These are phyloP conservation scores for Cordylochernes scorpioides DNA, from an alignment of 2,888 invertebrate species.

Conservation along the genomic window DNA sequence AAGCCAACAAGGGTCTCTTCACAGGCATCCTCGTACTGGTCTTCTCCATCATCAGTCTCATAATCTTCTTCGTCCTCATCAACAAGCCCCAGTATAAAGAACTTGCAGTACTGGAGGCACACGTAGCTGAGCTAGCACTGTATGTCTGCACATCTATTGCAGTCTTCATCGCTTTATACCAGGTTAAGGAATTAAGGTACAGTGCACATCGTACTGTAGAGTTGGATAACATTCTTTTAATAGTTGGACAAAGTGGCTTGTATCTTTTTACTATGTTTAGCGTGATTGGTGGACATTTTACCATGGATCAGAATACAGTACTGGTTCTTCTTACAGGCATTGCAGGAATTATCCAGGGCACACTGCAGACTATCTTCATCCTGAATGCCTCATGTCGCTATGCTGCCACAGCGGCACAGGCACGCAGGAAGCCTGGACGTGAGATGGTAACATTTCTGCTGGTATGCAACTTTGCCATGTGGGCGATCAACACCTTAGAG, in stretches of 20 bases:
- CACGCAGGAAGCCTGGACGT: slow-evolving; percentile 60
- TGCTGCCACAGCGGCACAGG: slow-evolving; percentile 50
- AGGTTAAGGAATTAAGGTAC: slow-evolving; percentile 52
- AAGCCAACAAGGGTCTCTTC: slow-evolving; percentile 75
- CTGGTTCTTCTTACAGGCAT: slow-evolving; percentile 42
- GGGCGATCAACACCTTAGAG: slow-evolving; percentile 63
- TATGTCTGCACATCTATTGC: slow-evolving; percentile 63
- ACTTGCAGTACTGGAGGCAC: slow-evolving; percentile 60
- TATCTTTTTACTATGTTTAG: slow-evolving; percentile 79
- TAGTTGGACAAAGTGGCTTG: slow-evolving; percentile 78
- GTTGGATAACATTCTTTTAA: slow-evolving; percentile 61
- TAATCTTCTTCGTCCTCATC: slow-evolving; percentile 65
- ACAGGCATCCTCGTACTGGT: slow-evolving; percentile 63
- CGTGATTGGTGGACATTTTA: slow-evolving; percentile 67
- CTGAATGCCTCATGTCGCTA: slow-evolving; percentile 62
- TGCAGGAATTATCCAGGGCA: slow-evolving; percentile 56
- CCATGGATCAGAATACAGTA: slow-evolving; percentile 34
- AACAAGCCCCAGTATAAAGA: slow-evolving; percentile 40
- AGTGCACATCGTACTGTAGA: slow-evolving; percentile 54
- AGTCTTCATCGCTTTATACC: slow-evolving; percentile 60
- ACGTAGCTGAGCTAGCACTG: slow-evolving; percentile 57
- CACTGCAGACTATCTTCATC: slow-evolving; percentile 27
- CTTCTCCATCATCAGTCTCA: slow-evolving; percentile 63
- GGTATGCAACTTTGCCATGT: slow-evolving; percentile 22
- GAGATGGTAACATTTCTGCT: slow-evolving; percentile 69